These are phyloP conservation scores for Chaenodraco wilsoni DNA, from an alignment of 2,797 vertebrate genomes.

Conservation along the genomic window DNA sequence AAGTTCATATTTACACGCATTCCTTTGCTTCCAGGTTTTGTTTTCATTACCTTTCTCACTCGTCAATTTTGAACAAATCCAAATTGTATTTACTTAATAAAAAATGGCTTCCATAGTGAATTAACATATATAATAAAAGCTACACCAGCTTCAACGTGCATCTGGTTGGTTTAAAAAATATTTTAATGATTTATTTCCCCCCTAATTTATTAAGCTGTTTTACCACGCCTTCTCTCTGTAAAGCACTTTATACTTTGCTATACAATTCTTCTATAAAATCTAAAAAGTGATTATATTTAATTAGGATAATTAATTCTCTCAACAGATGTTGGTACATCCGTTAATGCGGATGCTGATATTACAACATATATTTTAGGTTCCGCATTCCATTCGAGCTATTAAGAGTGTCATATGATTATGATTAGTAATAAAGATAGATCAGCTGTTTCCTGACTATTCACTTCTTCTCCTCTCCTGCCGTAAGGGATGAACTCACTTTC, in stretches of 20 bases:
- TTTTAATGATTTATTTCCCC: no score
- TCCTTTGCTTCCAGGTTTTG: neutral
- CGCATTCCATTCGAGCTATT: neutral
- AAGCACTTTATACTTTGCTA: no score
- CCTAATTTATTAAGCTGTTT: no score
- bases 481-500: constrained; percentile 84
- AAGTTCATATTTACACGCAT: neutral
- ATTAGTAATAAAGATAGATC: neutral
- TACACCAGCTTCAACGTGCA: neutral
- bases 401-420: constrained; percentile 8
- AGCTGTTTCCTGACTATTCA: neutral
- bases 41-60: neutral
- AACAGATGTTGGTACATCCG: constrained; percentile 9
- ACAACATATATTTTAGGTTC: neutral
- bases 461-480: neutral
- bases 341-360: neutral
- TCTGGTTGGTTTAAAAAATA: neutral
- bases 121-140: neutral
- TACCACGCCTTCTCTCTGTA: no score
- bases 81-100: neutral
- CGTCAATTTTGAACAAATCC: neutral
- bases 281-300: no score
- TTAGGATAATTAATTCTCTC: no score
- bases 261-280: no score
- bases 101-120: neutral